These are phyloP conservation scores for Diachrysia chrysitis DNA, from an alignment of 2,888 invertebrate species.

Conservation along the genomic window DNA sequence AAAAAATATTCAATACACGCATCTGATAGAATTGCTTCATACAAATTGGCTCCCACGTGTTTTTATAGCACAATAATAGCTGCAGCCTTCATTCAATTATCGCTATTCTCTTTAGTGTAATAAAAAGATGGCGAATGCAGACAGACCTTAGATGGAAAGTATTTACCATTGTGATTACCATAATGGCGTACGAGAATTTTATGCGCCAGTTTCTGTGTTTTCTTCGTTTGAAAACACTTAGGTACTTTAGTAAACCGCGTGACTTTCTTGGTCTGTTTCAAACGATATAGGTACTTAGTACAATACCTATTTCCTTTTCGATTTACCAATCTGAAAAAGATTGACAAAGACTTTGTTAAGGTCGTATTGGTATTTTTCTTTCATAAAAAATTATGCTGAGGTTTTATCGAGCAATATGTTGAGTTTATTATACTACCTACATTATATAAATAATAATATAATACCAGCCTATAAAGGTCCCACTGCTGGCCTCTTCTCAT, in stretches of 20 bases:
- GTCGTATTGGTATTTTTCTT: slow-evolving; percentile 16
- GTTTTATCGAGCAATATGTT: background rate
- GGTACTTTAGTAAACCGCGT: slow-evolving; percentile 31
- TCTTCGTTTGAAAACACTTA: slow-evolving; percentile 18
- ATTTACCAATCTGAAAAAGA: slow-evolving; percentile 6
- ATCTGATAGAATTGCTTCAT: slow-evolving; percentile 37
- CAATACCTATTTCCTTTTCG: slow-evolving; percentile 19
- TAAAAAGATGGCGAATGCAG: slow-evolving; percentile 60
- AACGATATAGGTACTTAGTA: slow-evolving; percentile 20
- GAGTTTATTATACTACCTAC: background rate
- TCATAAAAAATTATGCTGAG: background rate
- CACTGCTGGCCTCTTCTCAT: no score
- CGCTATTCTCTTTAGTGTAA: slow-evolving; percentile 37
- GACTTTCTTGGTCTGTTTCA: slow-evolving; percentile 33
- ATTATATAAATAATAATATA: no score
- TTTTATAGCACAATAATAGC: slow-evolving; percentile 42
- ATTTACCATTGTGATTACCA: slow-evolving; percentile 40
- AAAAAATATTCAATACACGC: slow-evolving; percentile 34
- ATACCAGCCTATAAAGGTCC: no score
- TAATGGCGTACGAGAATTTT: slow-evolving; percentile 28
- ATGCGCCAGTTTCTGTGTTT: slow-evolving; percentile 11
- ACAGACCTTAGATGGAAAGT: slow-evolving; percentile 56
- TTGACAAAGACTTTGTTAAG: slow-evolving; percentile 16
- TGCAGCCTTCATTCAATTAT: slow-evolving; percentile 34
- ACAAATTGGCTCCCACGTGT: slow-evolving; percentile 47